Base-by-base conservation (phyloP, 92 coral and sea anemone genomes). In the Meandrina meandrites region DNA sequence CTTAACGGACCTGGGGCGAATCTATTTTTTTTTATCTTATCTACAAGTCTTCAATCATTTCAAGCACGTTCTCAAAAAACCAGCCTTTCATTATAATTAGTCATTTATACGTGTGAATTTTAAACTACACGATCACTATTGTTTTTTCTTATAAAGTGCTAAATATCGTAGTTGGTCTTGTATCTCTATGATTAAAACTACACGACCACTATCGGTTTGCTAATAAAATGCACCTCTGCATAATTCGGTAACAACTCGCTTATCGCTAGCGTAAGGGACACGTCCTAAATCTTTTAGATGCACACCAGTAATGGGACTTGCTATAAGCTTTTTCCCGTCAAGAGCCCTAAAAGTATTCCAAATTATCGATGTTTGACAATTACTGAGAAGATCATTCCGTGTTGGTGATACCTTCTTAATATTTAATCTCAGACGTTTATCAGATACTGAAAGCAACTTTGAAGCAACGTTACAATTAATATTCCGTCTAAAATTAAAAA, bases 201-300 rank as follows among this genome's bases (percentile, higher is more conserved):
- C 71, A 66, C 71, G 71, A 66, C 34, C 71, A 66, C 71, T 66
- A 66, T 66, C 8, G 60, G 60, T 66, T 62, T 66, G 71, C 35
- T 28, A 66, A 66, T 66, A 30, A 66, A 28, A 35, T 27, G 35
- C 71, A 27, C 35, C 35, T 27, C 71, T 28, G 28, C 71, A 28
- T 66, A 27, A 66, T 28, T 66, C 12, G 16, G 4, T 8, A 8
- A 27, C 35, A 66, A 27, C 34, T 66, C 35, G 34, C 24, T 66
- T 8, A n/a, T 54, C 22, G 15, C 70, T 64, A 8, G 70, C 13
- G 70, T 9, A 27, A 27, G 0, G 12, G 45, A 66, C 35, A 66
- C 8, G 34, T 28, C 35, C 24, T 28, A 66, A 28, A 1, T 24
- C 17, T 28, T 66, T 34, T 18, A 66, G 34, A 27, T 12, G 18